Conservation (phyloP, 2,797 vertebrate genomes). For the Gallinago stenura region DNA sequence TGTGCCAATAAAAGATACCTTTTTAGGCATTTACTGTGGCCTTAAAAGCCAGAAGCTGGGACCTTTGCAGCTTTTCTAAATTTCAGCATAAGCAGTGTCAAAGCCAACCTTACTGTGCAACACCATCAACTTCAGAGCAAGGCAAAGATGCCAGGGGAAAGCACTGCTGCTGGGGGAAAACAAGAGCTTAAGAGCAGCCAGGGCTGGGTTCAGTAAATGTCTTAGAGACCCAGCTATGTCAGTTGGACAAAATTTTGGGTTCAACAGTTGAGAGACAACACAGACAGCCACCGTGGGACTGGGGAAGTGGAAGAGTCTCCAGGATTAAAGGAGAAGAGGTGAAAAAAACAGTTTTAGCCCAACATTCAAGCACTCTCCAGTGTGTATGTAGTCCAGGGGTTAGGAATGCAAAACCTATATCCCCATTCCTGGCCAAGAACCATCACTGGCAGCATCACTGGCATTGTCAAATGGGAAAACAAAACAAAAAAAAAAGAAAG, state of each 20-base stretch:
- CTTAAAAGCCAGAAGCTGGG: neutral
- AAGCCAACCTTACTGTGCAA: neutral
- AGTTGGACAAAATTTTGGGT: neutral
- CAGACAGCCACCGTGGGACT: fast-evolving
- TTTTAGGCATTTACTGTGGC: neutral
- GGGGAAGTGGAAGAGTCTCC: neutral
- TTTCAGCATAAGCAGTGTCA: neutral
- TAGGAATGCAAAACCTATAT: neutral
- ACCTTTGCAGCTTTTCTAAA: neutral
- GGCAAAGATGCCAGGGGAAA: neutral
- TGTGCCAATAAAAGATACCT: neutral
- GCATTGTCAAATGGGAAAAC: neutral
- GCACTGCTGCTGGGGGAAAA: neutral
- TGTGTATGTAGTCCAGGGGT: neutral
- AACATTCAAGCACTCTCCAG: neutral
- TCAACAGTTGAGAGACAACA: neutral
- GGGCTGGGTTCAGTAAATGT: neutral
- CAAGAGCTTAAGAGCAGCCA: neutral
- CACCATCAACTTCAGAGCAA: neutral
- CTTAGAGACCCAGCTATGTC: neutral
- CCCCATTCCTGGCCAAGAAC: no score
- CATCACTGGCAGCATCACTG: neutral
- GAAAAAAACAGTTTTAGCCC: neutral
- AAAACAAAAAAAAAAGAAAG: neutral
- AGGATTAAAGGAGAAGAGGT: neutral